phyloP scores from a whole-genome alignment of 2,113 vertebrate genomes.

The Nematolebias whitei region DNA sequence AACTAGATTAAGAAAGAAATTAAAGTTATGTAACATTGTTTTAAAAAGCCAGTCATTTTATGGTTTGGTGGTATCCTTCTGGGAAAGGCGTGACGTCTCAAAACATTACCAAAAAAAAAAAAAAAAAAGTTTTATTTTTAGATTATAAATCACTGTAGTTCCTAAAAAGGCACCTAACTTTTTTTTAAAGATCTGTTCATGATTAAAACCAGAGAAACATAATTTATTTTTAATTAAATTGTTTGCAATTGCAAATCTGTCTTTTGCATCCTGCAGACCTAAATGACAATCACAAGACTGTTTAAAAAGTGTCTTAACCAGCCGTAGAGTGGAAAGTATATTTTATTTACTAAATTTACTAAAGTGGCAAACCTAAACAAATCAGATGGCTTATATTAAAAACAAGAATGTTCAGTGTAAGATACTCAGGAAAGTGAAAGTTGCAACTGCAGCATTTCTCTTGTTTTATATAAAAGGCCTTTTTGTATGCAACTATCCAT shows the following conservation, averaged over 20 bases:
- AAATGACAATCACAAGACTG: slow-evolving; percentile 51
- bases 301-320: slow-evolving; percentile 42
- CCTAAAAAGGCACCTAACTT: slow-evolving; percentile 52
- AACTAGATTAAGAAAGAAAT: slow-evolving; percentile 53
- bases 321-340: slow-evolving; percentile 28
- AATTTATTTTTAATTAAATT: slow-evolving; percentile 69
- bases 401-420: neutral
- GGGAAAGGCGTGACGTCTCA: slow-evolving; percentile 70
- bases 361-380: slow-evolving; percentile 30
- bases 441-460: neutral
- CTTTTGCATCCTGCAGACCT: slow-evolving; percentile 56
- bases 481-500: slow-evolving; percentile 30
- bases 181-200: slow-evolving; percentile 73
- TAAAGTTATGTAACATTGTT: slow-evolving; percentile 73
- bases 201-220: slow-evolving; percentile 58
- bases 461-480: slow-evolving; percentile 9
- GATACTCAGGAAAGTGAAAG: neutral
- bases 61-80: slow-evolving; percentile 74
- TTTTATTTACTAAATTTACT: slow-evolving; percentile 18
- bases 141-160: slow-evolving; percentile 69
- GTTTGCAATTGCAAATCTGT: slow-evolving; percentile 59
- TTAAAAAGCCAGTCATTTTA: slow-evolving; percentile 68
- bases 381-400: neutral
- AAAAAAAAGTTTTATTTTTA: slow-evolving; percentile 60
- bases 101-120: slow-evolving; percentile 50